phyloP scores from a whole-genome alignment of 2,888 invertebrate genomes.

The Buathra laborator region DNA sequence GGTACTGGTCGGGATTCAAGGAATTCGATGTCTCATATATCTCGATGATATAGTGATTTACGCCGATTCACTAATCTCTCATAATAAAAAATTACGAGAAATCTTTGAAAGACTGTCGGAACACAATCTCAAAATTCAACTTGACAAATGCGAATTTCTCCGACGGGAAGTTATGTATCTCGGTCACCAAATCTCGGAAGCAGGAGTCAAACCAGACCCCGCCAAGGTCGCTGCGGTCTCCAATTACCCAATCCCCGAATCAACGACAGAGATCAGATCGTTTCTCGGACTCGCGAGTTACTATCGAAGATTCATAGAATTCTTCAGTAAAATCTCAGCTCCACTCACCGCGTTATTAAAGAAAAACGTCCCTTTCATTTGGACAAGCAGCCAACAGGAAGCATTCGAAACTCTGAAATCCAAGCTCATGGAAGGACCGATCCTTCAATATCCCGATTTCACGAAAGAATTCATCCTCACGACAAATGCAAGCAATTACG shows the following conservation, averaged over 20 bases:
- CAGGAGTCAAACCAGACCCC: slow-evolving; percentile 74
- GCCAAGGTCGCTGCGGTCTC: slow-evolving; percentile 64
- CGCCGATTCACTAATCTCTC: slow-evolving; percentile 71
- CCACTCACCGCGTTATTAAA: slow-evolving; percentile 73
- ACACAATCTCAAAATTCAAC: slow-evolving; percentile 74
- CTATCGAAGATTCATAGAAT: slow-evolving; percentile 78
- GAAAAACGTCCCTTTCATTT: slow-evolving; percentile 70
- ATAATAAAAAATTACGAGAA: slow-evolving; percentile 63
- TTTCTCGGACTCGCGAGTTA: slow-evolving; percentile 79
- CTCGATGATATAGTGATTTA: slow-evolving; percentile 81
- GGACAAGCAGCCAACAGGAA: slow-evolving; percentile 64
- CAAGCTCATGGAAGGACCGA: slow-evolving; percentile 38
- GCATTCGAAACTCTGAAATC: slow-evolving; percentile 57
- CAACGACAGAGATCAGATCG: slow-evolving; percentile 69
- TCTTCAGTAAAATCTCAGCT: slow-evolving; percentile 73
- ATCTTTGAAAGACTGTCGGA: slow-evolving; percentile 72
- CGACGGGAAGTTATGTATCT: slow-evolving; percentile 73
- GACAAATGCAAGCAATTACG: slow-evolving; percentile 79
- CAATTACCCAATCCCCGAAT: slow-evolving; percentile 69
- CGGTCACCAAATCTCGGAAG: slow-evolving; percentile 72
- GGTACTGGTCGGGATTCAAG: too few relatives aligned
- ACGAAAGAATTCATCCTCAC: slow-evolving; percentile 74
- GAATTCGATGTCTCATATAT: too few relatives aligned
- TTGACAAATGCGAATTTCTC: slow-evolving; percentile 77
- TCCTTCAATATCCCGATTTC: slow-evolving; percentile 77